These are phyloP conservation scores for Dexiosoma caninum DNA, from an alignment of 2,888 invertebrate genomes.

Conservation along the genomic window DNA sequence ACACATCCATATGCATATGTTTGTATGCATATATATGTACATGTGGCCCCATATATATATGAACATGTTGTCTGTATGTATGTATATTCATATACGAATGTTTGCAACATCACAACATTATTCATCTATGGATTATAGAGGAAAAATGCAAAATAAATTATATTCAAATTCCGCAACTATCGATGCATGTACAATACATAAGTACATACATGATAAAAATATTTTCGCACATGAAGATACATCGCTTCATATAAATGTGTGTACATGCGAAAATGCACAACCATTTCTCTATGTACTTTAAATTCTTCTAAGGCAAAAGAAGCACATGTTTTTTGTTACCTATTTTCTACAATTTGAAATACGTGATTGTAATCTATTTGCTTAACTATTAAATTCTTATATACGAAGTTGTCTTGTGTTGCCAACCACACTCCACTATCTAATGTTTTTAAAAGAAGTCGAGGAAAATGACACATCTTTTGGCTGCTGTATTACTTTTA, in stretches of 20 bases:
- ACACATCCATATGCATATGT: not conserved
- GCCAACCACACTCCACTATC: conserved; percentile 57
- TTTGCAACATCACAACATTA: not conserved
- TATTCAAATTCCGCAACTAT: not conserved
- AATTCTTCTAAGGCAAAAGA: conserved; percentile 1
- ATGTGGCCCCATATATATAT: too few relatives aligned
- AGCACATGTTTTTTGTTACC: conserved; percentile 47
- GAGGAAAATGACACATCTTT: conserved; percentile 14
- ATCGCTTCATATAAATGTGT: not conserved
- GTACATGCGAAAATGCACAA: not conserved
- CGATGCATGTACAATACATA: not conserved
- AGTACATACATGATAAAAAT: not conserved
- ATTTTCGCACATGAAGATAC: conserved; percentile 3
- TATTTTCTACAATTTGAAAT: not conserved
- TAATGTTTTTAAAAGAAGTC: not conserved
- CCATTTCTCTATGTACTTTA: not conserved
- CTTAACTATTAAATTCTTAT: not conserved
- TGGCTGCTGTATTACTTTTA: conserved; percentile 7
- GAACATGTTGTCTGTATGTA: too few relatives aligned
- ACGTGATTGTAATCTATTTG: conserved; percentile 1
- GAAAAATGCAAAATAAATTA: not conserved
- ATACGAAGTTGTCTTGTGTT: conserved; percentile 41
- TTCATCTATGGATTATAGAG: not conserved
- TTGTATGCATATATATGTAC: too few relatives aligned
- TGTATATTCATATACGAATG: not conserved